Base-by-base conservation (phyloP, 2,888 invertebrate genomes). In the Mechanitis mazaeus region DNA sequence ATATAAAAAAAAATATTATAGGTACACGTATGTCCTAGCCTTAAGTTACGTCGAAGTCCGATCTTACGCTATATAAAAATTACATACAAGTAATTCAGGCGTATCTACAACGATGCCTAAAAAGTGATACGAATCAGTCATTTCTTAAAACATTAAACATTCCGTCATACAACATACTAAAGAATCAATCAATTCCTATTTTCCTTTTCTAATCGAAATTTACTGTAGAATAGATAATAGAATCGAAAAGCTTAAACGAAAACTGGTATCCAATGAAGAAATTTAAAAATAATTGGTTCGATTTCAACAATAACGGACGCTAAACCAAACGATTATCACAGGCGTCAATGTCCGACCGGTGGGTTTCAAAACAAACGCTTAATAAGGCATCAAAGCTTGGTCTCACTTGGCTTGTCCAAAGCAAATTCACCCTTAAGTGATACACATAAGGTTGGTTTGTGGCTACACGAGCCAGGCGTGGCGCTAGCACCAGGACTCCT, bases 401-500 rank as follows among this genome's bases (percentile, higher is more conserved):
- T 75, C 72, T 62, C 58, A 61, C 61, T 67, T 65, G 67, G 65
- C 57, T 70, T 50, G 63, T 70, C 66, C 74, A 72, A 71, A 63
- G 70, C 70, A 71, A 62, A 67, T 63, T 65, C 60, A 68, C 70
- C 74, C 71, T 71, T 72, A 73, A 69, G 64, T 65, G 60, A 70
- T 59, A 69, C 74, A 71, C 68, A 66, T 75, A 74, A 65, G 73
- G 76, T 72, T 72, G 70, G 68, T 45, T 42, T 56, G 12, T 38
- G 85, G 87, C 87, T 88, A 87, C 75, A 88, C 88, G 73, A 87
- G 88, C 88, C 88, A 86, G 67, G 85, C 87, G 81, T 78, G 81
- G 75, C 79, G 90, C 87, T 91, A 95, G 93, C 96, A 95, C 96
- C 96, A 96, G 67, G 95, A 94, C 77, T 95, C 96, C 80, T 95